Evolutionary conservation across 2,888 invertebrate species (phyloP), one percentile per base, ranked within the genome.

Genomic region (Diloba caeruleocephala): DNA sequence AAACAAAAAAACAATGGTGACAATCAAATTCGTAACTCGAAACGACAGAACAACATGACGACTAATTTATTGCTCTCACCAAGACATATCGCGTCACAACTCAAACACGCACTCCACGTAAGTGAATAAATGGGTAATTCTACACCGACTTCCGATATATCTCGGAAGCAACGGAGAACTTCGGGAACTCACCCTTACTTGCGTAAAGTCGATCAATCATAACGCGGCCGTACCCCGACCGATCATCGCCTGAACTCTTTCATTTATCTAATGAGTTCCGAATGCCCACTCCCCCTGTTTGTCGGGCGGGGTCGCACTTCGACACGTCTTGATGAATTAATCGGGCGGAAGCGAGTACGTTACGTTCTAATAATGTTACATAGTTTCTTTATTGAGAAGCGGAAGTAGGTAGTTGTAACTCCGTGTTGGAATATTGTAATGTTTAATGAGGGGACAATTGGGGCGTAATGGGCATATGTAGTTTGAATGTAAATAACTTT

Each of bases 201-300:
- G 53, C 55, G 42, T 36, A 58, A 66, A 71, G 65, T 68, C 78
- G 71, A 70, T 74, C 74, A 67, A 71, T 71, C 71, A 71, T 71
- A 65, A 61, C 59, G 58, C 60, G 72, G 51, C 59, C 65, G 64
- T 60, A 64, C 59, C 63, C n/a, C 69, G 57, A 74, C 71, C 78
- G 78, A 78, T 82, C 84, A 82, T 84, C 81, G 66, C 75, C 77
- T 85, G 85, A 90, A 92, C 92, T 92, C 90, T 90, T 91, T 92
- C 90, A 90, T 92, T 90, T 89, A 86, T 88, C 81, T 90, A 92
- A 92, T 90, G 89, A 91, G 71, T 71, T 74, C 57, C 46, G 39
- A 46, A 43, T 60, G 64, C 56, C 58, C 58, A 69, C 70, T 56
- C 76, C 72, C 71, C 75, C 62, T 81, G 84, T 82, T 84, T 81